Evolutionary conservation across 2,888 invertebrate species (phyloP).

Genomic region (Perithous albicinctus): DNA sequence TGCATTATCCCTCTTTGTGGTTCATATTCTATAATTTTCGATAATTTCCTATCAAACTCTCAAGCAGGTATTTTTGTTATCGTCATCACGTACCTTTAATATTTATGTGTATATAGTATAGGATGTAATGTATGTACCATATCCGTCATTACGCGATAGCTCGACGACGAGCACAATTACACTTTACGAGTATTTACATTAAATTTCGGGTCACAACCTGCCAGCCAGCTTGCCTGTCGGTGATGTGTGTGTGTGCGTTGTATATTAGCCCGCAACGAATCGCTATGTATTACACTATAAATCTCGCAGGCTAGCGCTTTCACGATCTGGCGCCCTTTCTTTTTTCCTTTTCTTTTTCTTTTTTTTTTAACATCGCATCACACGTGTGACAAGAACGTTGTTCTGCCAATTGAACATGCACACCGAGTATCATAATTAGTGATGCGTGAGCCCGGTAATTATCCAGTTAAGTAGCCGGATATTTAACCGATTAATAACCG

Average conservation of each 20-base stretch:
- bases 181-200: constrained; percentile 66
- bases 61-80: background rate
- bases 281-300: background rate
- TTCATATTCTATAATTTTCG: background rate
- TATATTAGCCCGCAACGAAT: background rate
- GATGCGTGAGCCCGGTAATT: too few relatives aligned
- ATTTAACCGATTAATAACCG: too few relatives aligned
- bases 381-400: background rate
- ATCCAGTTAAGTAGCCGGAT: too few relatives aligned
- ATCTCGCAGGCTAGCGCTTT: background rate
- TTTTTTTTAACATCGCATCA: background rate
- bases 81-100: background rate
- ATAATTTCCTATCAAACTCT: background rate
- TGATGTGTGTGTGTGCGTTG: constrained; percentile 16
- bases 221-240: constrained; percentile 19
- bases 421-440: background rate
- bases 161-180: constrained; percentile 64
- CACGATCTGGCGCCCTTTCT: background rate
- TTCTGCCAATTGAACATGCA: background rate
- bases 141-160: constrained; percentile 49
- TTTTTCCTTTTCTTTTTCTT: too few relatives aligned
- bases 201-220: constrained; percentile 62
- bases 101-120: constrained; percentile 15
- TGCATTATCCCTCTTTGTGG: background rate
- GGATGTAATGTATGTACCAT: constrained; percentile 43